These are phyloP conservation scores for Pyrocephalus nanus DNA, from an alignment of 2,797 vertebrate genomes.

Conservation along the genomic window DNA sequence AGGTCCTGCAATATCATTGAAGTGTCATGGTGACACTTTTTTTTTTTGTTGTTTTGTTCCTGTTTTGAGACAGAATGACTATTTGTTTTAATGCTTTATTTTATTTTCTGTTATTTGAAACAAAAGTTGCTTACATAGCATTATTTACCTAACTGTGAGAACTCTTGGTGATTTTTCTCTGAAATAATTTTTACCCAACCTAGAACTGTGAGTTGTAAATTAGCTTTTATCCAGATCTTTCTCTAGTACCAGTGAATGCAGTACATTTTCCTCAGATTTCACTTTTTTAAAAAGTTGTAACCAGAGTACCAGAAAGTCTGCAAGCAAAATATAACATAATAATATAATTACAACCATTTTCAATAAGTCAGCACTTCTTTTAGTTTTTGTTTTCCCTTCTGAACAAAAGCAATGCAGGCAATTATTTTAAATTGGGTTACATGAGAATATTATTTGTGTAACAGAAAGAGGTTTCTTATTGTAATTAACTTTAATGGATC, in stretches of 20 bases:
- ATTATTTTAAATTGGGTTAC: slow-evolving; percentile 80
- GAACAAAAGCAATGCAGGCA: slow-evolving; percentile 69
- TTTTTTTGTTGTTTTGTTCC: background rate
- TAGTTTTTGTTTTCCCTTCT: slow-evolving; percentile 67
- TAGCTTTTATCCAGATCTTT: background rate
- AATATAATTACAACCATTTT: slow-evolving; percentile 76
- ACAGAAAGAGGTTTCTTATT: slow-evolving; percentile 73
- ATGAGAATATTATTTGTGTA: slow-evolving; percentile 78
- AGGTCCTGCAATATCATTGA: background rate
- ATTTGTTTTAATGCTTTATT: background rate
- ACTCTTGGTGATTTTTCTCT: background rate
- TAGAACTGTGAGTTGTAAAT: slow-evolving; percentile 14
- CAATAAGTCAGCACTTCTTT: slow-evolving; percentile 74
- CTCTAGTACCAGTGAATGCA: background rate
- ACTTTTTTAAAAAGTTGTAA: slow-evolving; percentile 43
- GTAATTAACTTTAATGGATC: slow-evolving; percentile 74
- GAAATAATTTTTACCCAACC: background rate
- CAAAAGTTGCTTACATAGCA: background rate
- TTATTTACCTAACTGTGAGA: background rate
- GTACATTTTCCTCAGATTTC: slow-evolving; percentile 25
- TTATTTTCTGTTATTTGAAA: background rate
- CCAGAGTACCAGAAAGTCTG: slow-evolving; percentile 42
- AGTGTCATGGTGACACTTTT: background rate
- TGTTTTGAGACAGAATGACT: background rate
- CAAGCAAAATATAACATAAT: slow-evolving; percentile 64